Base-by-base conservation (phyloP, 2,113 vertebrate genomes). In the Eclectus roratus region DNA sequence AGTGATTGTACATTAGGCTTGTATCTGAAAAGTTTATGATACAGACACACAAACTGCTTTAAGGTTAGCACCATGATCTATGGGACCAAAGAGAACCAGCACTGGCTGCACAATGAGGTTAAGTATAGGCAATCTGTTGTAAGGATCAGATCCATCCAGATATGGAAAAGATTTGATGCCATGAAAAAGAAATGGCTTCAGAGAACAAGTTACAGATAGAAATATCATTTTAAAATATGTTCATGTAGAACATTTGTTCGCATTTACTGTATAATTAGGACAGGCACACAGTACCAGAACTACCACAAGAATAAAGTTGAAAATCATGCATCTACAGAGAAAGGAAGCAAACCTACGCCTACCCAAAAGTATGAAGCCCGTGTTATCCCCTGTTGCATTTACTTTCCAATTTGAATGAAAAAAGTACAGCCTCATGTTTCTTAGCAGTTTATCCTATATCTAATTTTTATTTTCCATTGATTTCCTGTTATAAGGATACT, bases 401-500 rank as follows among this genome's bases (percentile, higher is more conserved):
- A 47, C 55, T 46, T 88, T 86, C 47, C n/a, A 47, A 29, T 77
- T 82, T 79, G 33, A 94, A 71, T 6, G 17, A 21, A 28, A 50
- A 50, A 83, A 72, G 10, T 35, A 68, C 25, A 90, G 19, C 16
- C 46, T 65, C 24, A 16, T 74, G 28, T 4, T 50, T 95, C 90
- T 66, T 71, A 80, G 33, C 64, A 63, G 47, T 69, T 85, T 80
- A 21, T 49, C 69, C 65, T 29, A 35, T 13, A 55, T 3, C 17
- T 52, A 76, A 29, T 84, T 95, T 44, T 68, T 64, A 66, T 92
- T 94, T 94, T 66, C n/a, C 79, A 91, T 52, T 80, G 77, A 94
- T 95, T 88, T 72, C 17, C 41, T 88, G n/a, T 77, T 88, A 68
- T 63, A 94, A 53, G 56, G 23, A 6, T 71, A 74, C 28, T 81